Evolutionary conservation across 2,113 vertebrate genomes (phyloP).

Genomic region (Hemibagrus wyckioides): DNA sequence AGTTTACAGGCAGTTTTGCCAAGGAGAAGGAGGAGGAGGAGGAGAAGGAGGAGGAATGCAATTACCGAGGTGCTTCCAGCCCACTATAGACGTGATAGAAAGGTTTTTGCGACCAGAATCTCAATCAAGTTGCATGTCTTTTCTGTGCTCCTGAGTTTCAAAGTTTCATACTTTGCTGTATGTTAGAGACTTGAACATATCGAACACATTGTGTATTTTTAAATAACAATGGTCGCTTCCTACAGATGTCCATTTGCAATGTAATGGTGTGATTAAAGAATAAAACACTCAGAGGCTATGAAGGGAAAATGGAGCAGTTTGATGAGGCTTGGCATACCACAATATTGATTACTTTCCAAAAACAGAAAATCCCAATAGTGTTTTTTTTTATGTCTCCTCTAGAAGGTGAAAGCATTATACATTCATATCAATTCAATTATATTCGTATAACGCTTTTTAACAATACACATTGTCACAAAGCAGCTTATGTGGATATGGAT

Average conservation of each 20-base stretch:
- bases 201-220: too few species aligned
- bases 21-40: conserved; percentile 18
- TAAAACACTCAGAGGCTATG: neutral
- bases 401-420: neutral
- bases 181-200: neutral
- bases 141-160: conserved; percentile 1
- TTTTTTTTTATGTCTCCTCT: neutral
- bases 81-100: conserved; percentile 13
- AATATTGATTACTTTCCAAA: neutral
- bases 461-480: neutral
- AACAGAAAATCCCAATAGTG: neutral
- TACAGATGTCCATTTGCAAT: neutral
- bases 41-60: conserved; percentile 30
- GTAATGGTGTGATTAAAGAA: neutral
- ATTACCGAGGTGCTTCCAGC: conserved; percentile 32
- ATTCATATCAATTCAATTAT: neutral
- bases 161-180: conserved; percentile 6
- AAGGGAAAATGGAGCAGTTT: neutral
- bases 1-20: conserved; percentile 10
- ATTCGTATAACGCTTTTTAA: neutral
- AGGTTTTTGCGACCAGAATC: conserved; percentile 9
- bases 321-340: neutral
- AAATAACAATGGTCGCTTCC: neutral
- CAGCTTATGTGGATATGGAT: neutral
- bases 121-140: conserved; percentile 23